Conservation (phyloP, 2,113 vertebrate species). For the Hyaena hyaena region DNA sequence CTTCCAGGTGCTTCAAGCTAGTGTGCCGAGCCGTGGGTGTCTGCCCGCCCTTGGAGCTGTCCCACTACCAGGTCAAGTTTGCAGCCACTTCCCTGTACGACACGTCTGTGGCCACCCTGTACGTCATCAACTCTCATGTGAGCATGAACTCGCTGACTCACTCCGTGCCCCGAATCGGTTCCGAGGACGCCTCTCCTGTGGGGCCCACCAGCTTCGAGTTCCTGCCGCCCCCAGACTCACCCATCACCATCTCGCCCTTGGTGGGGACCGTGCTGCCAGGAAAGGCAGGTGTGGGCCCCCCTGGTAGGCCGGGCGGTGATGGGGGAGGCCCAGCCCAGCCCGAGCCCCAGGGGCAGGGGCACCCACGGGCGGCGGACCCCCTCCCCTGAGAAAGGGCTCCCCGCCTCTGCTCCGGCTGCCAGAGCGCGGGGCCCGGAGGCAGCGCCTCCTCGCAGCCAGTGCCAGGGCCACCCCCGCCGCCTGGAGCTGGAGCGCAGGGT, state of each 20-base stretch:
- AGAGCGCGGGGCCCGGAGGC: not conserved
- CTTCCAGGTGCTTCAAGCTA: constrained; percentile 91
- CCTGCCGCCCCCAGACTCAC: constrained; percentile 82
- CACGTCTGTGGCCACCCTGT: constrained; percentile 85
- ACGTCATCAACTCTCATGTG: constrained; percentile 86
- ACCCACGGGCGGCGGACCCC: fast-evolving
- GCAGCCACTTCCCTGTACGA: constrained; percentile 90
- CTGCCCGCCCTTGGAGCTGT: constrained; percentile 92
- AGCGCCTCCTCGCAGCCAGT: not conserved
- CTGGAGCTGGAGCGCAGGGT: not conserved
- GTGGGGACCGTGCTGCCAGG: constrained; percentile 89
- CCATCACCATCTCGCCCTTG: constrained; percentile 88
- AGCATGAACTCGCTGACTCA: constrained; percentile 77
- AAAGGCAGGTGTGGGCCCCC: constrained; percentile 80
- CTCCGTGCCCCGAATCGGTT: constrained; percentile 77
- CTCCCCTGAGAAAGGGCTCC: fast-evolving
- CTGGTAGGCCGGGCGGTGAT: fast-evolving
- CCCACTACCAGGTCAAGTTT: constrained; percentile 92
- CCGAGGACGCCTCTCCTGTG: constrained; percentile 63
- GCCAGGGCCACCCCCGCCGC: not conserved
- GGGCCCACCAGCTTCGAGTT: constrained; percentile 91
- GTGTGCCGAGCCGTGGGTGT: constrained; percentile 91
- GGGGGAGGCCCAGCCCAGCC: too few relatives aligned
- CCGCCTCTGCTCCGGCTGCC: not conserved
- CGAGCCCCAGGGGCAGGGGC: not conserved